A percentile compares a stretch with the other conserved stretches of the same genome.
Evolutionary conservation across 2,888 invertebrate species (phyloP).

Genomic region (Clepsis dumicolana): DNA sequence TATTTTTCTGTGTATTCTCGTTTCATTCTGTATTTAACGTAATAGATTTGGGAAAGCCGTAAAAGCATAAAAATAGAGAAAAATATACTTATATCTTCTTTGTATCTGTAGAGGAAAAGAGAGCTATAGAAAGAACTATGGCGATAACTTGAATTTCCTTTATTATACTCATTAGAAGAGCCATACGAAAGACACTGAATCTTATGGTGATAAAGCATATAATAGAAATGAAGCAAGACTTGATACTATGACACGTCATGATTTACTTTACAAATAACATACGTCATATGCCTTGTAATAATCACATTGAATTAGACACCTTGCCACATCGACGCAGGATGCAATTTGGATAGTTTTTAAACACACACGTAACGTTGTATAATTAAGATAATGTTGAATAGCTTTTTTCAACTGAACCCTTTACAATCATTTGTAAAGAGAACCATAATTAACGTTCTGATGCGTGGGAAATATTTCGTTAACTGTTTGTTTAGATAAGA

Average conservation of each 20-base stretch:
- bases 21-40: no score
- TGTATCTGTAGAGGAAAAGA: neutral
- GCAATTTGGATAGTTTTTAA: neutral
- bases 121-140: no score
- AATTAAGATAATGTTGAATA: neutral
- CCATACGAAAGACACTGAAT: neutral
- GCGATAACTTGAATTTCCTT: no score
- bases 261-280: neutral
- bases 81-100: no score
- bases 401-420: slow-evolving; percentile 6
- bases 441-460: slow-evolving; percentile 20
- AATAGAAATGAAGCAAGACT: neutral
- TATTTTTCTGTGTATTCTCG: no score
- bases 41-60: no score
- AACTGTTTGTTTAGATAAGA: slow-evolving; percentile 30
- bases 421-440: slow-evolving; percentile 28
- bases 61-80: no score
- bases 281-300: neutral
- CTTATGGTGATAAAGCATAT: neutral
- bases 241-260: neutral
- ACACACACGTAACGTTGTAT: neutral
- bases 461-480: slow-evolving; percentile 37
- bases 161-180: no score
- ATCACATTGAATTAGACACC: neutral
- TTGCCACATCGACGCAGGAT: neutral